phyloP scores from a whole-genome alignment of 2,888 invertebrate genomes.

The Ochropacha duplaris region DNA sequence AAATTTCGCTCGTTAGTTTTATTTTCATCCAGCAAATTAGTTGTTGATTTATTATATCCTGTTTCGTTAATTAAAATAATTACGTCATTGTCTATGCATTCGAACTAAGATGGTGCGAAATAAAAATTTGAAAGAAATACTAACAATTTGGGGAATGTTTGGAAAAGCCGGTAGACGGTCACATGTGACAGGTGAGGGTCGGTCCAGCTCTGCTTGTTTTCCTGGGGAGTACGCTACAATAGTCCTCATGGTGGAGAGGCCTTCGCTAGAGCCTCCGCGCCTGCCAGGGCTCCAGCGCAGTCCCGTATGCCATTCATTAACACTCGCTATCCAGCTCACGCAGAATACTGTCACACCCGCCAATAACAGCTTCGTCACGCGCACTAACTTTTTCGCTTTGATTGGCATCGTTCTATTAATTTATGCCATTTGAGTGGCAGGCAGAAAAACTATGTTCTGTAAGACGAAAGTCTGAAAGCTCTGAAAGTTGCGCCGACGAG shows the following conservation, averaged over 20 bases:
- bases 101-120: neutral
- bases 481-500: slow-evolving; percentile 29
- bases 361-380: slow-evolving; percentile 64
- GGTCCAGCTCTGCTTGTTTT: slow-evolving; percentile 78
- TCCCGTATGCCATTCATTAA: slow-evolving; percentile 67
- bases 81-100: neutral
- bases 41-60: slow-evolving; percentile 4
- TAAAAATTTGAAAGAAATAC: slow-evolving; percentile 27
- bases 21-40: slow-evolving; percentile 9
- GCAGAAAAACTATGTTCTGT: slow-evolving; percentile 17
- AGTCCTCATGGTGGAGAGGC: slow-evolving; percentile 76
- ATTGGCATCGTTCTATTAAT: slow-evolving; percentile 42
- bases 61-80: neutral
- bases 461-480: slow-evolving; percentile 13
- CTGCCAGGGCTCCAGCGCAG: slow-evolving; percentile 50
- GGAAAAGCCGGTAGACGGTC: slow-evolving; percentile 66
- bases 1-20: slow-evolving; percentile 14
- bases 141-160: slow-evolving; percentile 59
- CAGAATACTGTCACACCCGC: slow-evolving; percentile 70
- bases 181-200: slow-evolving; percentile 69
- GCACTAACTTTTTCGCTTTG: slow-evolving; percentile 57
- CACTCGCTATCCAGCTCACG: slow-evolving; percentile 73
- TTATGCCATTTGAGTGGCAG: slow-evolving; percentile 29
- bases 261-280: slow-evolving; percentile 24
- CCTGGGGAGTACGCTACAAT: slow-evolving; percentile 84